phyloP scores from a whole-genome alignment of 2,113 vertebrate species.

The Hyaena hyaena region DNA sequence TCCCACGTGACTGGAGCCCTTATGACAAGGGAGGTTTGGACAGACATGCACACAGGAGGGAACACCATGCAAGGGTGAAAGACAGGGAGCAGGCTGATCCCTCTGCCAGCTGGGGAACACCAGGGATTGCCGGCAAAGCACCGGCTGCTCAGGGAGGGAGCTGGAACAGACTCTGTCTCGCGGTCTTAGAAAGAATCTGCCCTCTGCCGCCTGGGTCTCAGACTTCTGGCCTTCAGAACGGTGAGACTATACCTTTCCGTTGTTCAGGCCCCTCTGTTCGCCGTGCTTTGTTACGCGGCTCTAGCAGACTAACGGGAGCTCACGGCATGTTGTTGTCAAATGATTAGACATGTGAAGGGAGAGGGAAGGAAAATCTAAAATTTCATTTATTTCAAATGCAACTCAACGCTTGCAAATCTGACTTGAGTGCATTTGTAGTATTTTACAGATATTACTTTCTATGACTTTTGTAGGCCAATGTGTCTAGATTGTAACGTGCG shows the following conservation, averaged over 20 bases:
- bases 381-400: neutral
- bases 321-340: neutral
- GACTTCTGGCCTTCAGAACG: neutral
- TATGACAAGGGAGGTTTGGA: neutral
- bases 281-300: neutral
- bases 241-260: too few relatives aligned
- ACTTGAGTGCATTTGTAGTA: neutral
- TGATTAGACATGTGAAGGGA: neutral
- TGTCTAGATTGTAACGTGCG: neutral
- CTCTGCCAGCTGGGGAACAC: neutral
- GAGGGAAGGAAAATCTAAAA: neutral
- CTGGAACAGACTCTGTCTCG: neutral
- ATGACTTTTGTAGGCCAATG: neutral
- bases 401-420: neutral
- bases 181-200: neutral
- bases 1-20: neutral
- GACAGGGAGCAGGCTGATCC: too few relatives aligned
- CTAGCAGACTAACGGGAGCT: neutral
- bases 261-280: accelerated
- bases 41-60: neutral
- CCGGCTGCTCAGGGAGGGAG: neutral
- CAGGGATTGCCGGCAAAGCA: accelerated
- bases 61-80: neutral
- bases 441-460: neutral
- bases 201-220: neutral